These are phyloP conservation scores for Cynocephalus volans DNA, from an alignment of 2,113 vertebrate species.

Conservation along the genomic window DNA sequence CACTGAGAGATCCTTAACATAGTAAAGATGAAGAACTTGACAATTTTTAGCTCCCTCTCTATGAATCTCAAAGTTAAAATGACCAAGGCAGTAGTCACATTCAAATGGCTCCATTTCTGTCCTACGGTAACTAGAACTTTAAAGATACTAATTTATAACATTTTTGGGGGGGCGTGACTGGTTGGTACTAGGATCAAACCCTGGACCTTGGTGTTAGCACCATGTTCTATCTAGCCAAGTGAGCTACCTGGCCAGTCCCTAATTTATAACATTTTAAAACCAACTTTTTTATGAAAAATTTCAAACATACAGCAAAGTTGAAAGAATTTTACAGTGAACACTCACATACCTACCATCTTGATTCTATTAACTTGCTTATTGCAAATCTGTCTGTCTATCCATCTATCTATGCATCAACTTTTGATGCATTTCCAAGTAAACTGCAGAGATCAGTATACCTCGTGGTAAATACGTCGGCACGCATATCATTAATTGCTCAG, in stretches of 20 bases:
- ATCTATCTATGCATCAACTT: background rate
- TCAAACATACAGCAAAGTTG: constrained; percentile 26
- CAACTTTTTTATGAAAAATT: background rate
- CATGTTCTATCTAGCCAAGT: no score
- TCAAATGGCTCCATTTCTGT: background rate
- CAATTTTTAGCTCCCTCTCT: background rate
- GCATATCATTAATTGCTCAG: background rate
- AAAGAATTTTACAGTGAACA: constrained; percentile 41
- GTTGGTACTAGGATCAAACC: no score
- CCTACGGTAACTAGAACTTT: background rate
- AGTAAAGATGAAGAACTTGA: background rate
- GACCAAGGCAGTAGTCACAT: background rate
- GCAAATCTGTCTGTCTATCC: background rate
- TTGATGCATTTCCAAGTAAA: constrained; percentile 41
- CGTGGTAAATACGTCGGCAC: background rate
- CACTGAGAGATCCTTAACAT: background rate
- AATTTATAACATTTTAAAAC: background rate
- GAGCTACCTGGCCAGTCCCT: no score
- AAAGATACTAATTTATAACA: background rate
- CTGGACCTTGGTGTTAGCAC: no score
- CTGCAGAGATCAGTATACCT: background rate
- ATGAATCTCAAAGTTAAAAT: background rate
- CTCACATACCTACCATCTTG: background rate
- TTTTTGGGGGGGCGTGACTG: no score
- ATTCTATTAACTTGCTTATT: background rate